Base-by-base conservation (phyloP, 2,888 invertebrate genomes). In the Augiades crinisus region DNA sequence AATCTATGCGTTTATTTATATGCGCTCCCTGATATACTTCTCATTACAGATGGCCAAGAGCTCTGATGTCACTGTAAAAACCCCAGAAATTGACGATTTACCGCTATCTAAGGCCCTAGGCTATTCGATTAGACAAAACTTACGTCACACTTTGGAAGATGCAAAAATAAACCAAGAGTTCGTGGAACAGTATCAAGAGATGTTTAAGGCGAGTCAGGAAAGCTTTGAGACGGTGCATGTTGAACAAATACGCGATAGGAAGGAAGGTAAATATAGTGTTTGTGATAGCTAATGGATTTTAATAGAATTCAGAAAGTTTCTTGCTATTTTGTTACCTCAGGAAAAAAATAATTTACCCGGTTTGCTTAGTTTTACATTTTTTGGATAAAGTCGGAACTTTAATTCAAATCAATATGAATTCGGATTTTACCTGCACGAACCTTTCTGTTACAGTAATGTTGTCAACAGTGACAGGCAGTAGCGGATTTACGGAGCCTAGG, bases 141-240 rank as follows among this genome's bases (percentile, higher is more conserved):
- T 63, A 1, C 59, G 60, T 1, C 65, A 64, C 31, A 67, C 57
- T 4, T 45, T 70, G 6, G 64, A 68, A 3, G 70, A 75, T 8
- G 56, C 57, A 0, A 58, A 56, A 0, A 43, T 74, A 2, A 72
- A 68, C 17, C 61, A 67, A 46, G 72, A 76, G 38, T 73, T 71
- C 47, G 63, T 70, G 54, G 72, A 74, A 6, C 63, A 74, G 22
- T 81, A 81, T 47, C 68, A 71, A 14, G 79, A 82, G 47, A 75
- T 79, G 63, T 43, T 75, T 55, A 75, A 62, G 24, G 67, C 68
- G 1, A 78, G 72, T 21, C 70, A 68, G 34, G 77, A 75, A 54
- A 68, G 70, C 0, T 66, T 63, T 4, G 73, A 74, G 16, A 65
- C 54, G 5, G 27, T 30, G 1, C 7, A 7, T 7, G 38, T 7